These are phyloP conservation scores for Ciconia nigra DNA, from an alignment of 2,797 vertebrate species.

Conservation along the genomic window DNA sequence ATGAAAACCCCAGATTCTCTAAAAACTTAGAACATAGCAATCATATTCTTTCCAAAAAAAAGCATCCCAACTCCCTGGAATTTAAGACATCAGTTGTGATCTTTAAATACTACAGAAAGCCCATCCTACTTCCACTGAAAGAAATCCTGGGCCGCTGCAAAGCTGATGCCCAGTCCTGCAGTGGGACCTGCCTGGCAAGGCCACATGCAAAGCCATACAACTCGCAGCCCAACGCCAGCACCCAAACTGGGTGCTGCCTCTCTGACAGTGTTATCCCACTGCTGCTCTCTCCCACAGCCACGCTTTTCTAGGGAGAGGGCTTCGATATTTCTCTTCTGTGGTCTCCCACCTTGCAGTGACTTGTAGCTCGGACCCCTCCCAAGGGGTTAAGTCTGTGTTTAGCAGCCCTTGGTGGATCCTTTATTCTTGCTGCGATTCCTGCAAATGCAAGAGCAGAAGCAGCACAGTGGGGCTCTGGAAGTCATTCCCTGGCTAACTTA, in stretches of 20 bases:
- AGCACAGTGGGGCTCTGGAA: constrained; percentile 29
- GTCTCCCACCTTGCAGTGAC: not conserved
- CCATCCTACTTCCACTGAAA: not conserved
- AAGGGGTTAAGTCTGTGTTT: constrained; percentile 7
- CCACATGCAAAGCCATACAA: not conserved
- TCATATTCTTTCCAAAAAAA: not conserved
- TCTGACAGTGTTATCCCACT: not conserved
- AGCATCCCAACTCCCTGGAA: not conserved
- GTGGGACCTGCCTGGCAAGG: not conserved
- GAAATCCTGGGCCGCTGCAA: not conserved
- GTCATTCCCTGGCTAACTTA: constrained; percentile 12
- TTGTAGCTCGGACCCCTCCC: not conserved
- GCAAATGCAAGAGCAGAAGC: constrained; percentile 37
- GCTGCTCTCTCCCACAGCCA: not conserved
- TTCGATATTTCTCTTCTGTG: not conserved
- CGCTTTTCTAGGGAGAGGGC: not conserved
- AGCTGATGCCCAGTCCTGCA: not conserved
- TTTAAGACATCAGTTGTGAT: not conserved
- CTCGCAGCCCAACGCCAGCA: not conserved
- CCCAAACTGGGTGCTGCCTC: not conserved
- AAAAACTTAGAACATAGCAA: not conserved
- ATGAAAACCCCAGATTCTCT: not conserved
- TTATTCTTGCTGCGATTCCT: constrained; percentile 35
- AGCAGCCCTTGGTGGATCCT: not conserved
- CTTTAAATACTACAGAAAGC: not conserved